Evolutionary conservation across 2,888 invertebrate species (phyloP).

Genomic region (Dryomyza anilis): DNA sequence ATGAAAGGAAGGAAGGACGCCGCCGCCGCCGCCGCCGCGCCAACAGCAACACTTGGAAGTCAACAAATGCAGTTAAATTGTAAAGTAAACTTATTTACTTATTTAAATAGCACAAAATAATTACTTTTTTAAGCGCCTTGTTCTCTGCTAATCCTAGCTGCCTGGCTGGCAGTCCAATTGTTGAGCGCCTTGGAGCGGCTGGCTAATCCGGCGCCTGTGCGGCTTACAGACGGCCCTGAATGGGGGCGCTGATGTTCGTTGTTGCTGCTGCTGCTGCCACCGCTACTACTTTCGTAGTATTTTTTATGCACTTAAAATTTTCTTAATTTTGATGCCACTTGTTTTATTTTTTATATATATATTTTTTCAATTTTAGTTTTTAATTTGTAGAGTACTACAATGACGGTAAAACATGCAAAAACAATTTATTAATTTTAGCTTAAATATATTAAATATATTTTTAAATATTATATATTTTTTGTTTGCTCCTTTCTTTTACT

Average conservation of each 20-base stretch:
- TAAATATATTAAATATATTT: not conserved
- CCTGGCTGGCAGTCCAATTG: too few species aligned
- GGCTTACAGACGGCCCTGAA: too few species aligned
- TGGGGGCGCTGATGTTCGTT: too few species aligned
- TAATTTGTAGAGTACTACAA: constrained; percentile 14
- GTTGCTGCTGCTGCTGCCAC: too few species aligned
- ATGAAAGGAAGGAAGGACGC: too few species aligned
- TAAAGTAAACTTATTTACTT: too few species aligned
- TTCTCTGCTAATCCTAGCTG: too few species aligned
- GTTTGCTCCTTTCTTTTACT: not conserved
- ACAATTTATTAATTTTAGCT: constrained; percentile 10
- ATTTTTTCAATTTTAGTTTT: not conserved
- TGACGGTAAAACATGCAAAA: not conserved
- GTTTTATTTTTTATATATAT: not conserved
- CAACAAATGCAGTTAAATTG: too few species aligned
- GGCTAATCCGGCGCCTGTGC: too few species aligned
- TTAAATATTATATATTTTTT: not conserved
- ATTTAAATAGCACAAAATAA: too few species aligned
- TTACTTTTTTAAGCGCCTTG: too few species aligned
- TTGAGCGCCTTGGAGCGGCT: too few species aligned
- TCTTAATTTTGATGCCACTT: not conserved
- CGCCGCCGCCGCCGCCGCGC: not conserved
- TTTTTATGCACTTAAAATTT: not conserved
- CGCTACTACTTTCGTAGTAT: not conserved
- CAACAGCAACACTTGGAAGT: not conserved